Evolutionary conservation across 2,888 invertebrate species (phyloP), one percentile per base, ranked within the genome.

Genomic region (Copidosoma aretas): DNA sequence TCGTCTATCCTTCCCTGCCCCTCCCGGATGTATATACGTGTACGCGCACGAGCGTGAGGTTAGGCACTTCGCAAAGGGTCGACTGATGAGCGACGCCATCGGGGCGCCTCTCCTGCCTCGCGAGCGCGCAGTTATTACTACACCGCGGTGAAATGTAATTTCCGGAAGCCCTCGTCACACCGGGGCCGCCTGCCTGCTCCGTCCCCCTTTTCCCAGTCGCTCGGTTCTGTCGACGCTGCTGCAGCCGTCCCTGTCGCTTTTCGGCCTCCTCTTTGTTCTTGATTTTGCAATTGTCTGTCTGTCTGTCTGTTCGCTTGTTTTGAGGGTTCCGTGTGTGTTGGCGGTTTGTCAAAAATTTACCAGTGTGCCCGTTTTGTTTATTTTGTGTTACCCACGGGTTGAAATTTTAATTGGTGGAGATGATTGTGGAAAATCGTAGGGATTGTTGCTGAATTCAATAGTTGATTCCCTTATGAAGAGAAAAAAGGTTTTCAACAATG

Each of bases 131-230:
- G 76, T 78, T 79, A 81, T 78, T 78, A 75, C 76, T 77, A 78
- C 78, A 77, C 76, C 75, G 76, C 76, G 77, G 77, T 74, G 81
- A 80, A 81, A 82, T 81, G 81, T 82, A 82, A 82, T 82, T 82
- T 82, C 82, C 82, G 82, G 80, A 75, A 71, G 75, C 71, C 73
- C 71, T 73, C 74, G 76, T 76, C 75, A 74, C 75, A 74, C 75
- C 75, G 74, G 73, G 71, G 67, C 74, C 73, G 73, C n/a, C n/a
- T 22, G 14, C 41, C n/a, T 21, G 24, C 61, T 19, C 52, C 41
- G 21, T 39, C 17, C 24, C 41, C 22, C 25, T 39, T 58, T 39
- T 53, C 61, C 24, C 43, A 8, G 8, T 17, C 43, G 58, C 58
- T 61, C 61, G 19, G 46, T 58, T 68, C 32, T 56, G 61, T 57